These are phyloP conservation scores for Origma solitaria DNA, from an alignment of 2,113 vertebrate genomes.

Conservation along the genomic window DNA sequence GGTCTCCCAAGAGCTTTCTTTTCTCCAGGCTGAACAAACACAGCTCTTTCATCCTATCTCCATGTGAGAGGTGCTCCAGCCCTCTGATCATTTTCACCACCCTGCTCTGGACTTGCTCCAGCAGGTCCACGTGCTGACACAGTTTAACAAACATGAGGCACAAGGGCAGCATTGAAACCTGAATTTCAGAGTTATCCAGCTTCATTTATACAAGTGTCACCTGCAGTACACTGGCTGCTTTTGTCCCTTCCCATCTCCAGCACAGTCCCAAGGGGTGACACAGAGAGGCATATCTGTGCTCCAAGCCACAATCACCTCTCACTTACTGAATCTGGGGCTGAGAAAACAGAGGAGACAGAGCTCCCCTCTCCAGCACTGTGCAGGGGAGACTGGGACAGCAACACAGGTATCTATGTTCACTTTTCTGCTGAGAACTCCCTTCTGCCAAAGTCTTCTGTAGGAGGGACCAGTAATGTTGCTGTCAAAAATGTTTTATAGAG, in stretches of 20 bases:
- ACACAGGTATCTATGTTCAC: background rate
- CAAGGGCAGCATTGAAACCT: background rate
- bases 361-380: background rate
- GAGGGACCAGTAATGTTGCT: background rate
- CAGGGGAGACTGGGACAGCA: background rate
- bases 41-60: background rate
- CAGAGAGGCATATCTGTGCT: background rate
- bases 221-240: background rate
- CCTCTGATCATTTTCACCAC: background rate
- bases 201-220: background rate
- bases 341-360: background rate
- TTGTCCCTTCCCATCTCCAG: background rate
- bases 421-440: background rate
- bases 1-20: background rate
- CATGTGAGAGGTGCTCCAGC: background rate
- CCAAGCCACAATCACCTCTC: rapidly evolving
- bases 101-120: background rate
- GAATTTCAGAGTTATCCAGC: background rate
- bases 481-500: background rate
- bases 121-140: background rate
- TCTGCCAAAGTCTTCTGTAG: background rate
- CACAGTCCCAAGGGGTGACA: background rate
- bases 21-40: background rate
- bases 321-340: background rate
- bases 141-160: background rate